Evolutionary conservation across 2,797 vertebrate species (phyloP).

Genomic region (Lophius americanus): DNA sequence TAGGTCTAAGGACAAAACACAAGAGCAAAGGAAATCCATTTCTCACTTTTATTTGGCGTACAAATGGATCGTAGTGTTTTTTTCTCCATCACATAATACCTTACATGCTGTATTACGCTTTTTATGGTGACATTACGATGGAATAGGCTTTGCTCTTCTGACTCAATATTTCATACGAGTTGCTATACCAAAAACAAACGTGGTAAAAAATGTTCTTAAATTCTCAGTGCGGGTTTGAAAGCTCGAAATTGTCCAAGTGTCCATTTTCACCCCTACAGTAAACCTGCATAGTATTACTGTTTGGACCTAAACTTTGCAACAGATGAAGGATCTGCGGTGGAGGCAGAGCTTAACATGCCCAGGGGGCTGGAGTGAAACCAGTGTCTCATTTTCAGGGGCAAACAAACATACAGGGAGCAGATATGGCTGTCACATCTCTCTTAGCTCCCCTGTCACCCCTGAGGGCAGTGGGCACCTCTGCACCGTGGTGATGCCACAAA

Average conservation of each 20-base stretch:
- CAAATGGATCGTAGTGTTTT: constrained; percentile 44
- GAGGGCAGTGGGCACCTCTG: constrained; percentile 67
- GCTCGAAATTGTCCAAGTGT: constrained; percentile 49
- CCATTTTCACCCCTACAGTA: constrained; percentile 60
- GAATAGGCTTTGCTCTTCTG: constrained; percentile 27
- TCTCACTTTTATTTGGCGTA: constrained; percentile 63
- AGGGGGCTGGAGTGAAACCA: constrained; percentile 73
- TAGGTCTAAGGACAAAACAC: constrained; percentile 75
- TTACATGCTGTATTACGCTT: constrained; percentile 23
- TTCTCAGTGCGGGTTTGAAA: constrained; percentile 22
- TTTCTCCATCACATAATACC: constrained; percentile 31
- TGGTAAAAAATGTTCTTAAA: not conserved
- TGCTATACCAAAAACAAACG: not conserved
- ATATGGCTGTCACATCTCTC: constrained; percentile 84
- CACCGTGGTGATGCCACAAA: constrained; percentile 37
- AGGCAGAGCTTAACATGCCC: constrained; percentile 80
- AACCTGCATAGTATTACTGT: constrained; percentile 64
- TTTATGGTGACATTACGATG: constrained; percentile 47
- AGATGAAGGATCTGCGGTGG: constrained; percentile 69
- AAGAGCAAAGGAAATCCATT: constrained; percentile 70
- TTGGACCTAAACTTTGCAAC: constrained; percentile 76
- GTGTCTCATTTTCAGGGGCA: constrained; percentile 82
- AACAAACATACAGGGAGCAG: constrained; percentile 83
- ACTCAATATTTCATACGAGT: constrained; percentile 30
- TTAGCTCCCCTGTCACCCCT: constrained; percentile 76